phyloP scores from a whole-genome alignment of 2,888 invertebrate genomes.

The Bembecia ichneumoniformis region DNA sequence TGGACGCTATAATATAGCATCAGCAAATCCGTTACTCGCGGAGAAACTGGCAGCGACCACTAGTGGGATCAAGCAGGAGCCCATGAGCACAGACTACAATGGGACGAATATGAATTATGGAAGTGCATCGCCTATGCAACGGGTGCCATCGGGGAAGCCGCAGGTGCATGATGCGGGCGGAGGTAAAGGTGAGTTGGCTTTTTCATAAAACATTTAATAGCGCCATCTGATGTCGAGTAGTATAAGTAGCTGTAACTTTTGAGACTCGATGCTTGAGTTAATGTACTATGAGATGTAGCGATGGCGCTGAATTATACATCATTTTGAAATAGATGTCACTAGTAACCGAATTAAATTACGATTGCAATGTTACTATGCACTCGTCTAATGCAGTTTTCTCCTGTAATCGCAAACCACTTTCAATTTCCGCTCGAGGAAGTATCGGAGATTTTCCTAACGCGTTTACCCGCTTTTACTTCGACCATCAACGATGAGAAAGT shows the following conservation, averaged over 20 bases:
- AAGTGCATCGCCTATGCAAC: conserved; percentile 64
- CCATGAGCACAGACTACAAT: conserved; percentile 63
- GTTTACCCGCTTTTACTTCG: conserved; percentile 52
- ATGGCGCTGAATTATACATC: neutral
- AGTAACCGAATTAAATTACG: neutral
- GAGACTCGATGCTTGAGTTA: neutral
- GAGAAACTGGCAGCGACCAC: conserved; percentile 86
- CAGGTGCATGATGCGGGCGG: conserved; percentile 68
- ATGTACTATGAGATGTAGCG: neutral
- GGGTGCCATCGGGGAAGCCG: conserved; percentile 67
- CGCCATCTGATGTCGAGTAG: conserved; percentile 26
- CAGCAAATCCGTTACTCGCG: conserved; percentile 88
- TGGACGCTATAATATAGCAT: conserved; percentile 83
- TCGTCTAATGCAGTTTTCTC: conserved; percentile 50
- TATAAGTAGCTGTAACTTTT: conserved; percentile 11
- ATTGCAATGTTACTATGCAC: neutral
- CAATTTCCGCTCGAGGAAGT: conserved; percentile 69
- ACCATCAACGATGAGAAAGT: conserved; percentile 3
- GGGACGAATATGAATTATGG: conserved; percentile 68
- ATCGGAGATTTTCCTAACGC: conserved; percentile 58
- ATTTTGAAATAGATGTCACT: neutral
- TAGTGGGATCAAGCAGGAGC: conserved; percentile 72
- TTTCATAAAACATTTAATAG: conserved; percentile 8
- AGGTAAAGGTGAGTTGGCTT: conserved; percentile 66
- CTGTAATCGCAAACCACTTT: conserved; percentile 51